Evolutionary conservation across 2,888 invertebrate genomes (phyloP).

Genomic region (Julus scanicus): DNA sequence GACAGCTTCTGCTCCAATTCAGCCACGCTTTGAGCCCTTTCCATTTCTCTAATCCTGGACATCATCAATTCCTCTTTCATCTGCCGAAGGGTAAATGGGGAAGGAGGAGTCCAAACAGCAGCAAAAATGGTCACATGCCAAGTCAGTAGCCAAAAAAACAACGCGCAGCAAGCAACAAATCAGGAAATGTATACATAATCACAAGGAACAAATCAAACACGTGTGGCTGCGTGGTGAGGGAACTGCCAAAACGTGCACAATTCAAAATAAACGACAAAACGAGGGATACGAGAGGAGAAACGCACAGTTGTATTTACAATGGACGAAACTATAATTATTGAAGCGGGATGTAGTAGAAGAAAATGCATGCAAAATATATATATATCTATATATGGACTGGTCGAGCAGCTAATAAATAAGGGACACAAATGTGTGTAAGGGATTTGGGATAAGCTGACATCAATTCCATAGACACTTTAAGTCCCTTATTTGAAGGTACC

Average conservation of each 20-base stretch:
- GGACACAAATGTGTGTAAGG: not conserved
- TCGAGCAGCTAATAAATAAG: not conserved
- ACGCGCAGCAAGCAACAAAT: slow-evolving; percentile 49
- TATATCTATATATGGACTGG: not conserved
- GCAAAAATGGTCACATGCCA: slow-evolving; percentile 48
- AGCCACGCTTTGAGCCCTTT: slow-evolving; percentile 92
- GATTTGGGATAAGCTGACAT: no score
- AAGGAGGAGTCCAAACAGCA: slow-evolving; percentile 55
- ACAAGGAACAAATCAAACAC: not conserved
- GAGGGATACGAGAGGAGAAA: not conserved
- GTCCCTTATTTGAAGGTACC: no score
- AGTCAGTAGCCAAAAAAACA: slow-evolving; percentile 35
- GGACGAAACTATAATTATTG: not conserved
- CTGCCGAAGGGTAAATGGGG: slow-evolving; percentile 63
- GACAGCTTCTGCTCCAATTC: slow-evolving; percentile 94
- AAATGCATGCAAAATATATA: not conserved
- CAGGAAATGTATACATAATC: not conserved
- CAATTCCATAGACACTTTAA: no score
- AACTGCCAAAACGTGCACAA: slow-evolving; percentile 36
- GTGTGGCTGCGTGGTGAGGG: not conserved
- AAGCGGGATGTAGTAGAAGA: not conserved
- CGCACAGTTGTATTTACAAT: not conserved
- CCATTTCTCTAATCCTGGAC: slow-evolving; percentile 92
- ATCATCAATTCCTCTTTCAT: slow-evolving; percentile 93
- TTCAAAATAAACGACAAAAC: slow-evolving; percentile 22